Base-by-base conservation (phyloP, 2,888 invertebrate genomes). In the Tortrix viridana region DNA sequence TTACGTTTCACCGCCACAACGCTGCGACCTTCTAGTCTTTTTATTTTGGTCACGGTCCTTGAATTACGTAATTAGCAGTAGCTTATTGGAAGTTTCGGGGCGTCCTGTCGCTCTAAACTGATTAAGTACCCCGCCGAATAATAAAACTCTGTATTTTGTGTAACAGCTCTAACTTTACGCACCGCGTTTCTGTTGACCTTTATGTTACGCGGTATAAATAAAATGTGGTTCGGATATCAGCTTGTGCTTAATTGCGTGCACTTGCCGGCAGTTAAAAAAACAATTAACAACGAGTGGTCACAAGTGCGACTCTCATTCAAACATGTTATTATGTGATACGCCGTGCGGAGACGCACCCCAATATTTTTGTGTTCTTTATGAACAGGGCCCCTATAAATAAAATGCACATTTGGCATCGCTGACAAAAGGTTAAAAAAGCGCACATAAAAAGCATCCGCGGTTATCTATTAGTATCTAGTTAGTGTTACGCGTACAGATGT, bases 391-490 rank as follows among this genome's bases (percentile, higher is more conserved):
- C 79, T 71, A 84, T 86, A 86, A 89, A 88, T 86, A 88, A 86
- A 85, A 82, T 77, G 86, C 84, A 85, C 91, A 91, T 89, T 91
- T 89, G 92, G 88, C 77, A 76, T 77, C 77, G 74, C 75, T 74
- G 67, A 90, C 88, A 91, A 90, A 84, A 87, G 87, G 85, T 84
- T 84, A 86, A 89, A 89, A 86, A 88, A 80, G 80, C 79, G 74
- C 78, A 76, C 82, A 90, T 91, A 91, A 91, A 92, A 91, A 91
- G 76, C 91, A 90, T 85, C 89, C 86, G 91, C 81, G 88, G 89
- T 89, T 89, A 89, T 89, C 90, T 91, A 90, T 91, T 89, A 88
- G 89, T 91, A 89, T 92, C 92, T 89, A 89, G 89, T 90, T 90
- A 87, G 85, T 84, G 84, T 84, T 85, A 83, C 83, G 79, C 72